Base-by-base conservation (phyloP, 1,140 invertebrate genomes). In the Melitaea cinxia region DNA sequence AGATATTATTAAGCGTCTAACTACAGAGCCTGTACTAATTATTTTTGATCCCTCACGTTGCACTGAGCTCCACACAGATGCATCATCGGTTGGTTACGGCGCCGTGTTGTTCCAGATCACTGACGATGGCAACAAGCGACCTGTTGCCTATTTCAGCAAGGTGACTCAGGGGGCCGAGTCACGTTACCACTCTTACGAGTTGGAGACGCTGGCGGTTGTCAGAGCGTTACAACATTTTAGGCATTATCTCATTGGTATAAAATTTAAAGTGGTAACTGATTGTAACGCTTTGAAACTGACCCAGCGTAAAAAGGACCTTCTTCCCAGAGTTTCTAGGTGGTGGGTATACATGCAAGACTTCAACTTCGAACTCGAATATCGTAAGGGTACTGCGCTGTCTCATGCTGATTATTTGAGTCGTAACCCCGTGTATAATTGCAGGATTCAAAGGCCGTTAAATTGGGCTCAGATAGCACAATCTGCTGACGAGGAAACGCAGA, bases 341-440 rank as follows among this genome's bases (percentile, higher is more conserved):
- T 63, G 66, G 60, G 53, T 68, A 1, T 68, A 63, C 24, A 10
- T 67, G 1, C 65, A 68, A 24, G 66, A 68, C 12, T 62, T 63
- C 24, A 17, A 63, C 14, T 68, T 63, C 17, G 24, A 39, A 6
- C 23, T 70, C 14, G 56, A 60, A 12, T 69, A 69, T 30, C 47
- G 67, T 42, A 70, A 65, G 47, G 62, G 62, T 10, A 6, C 17
- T 2, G 14, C 59, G 6, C 26, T 67, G 49, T n/a, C 23, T 14
- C 64, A 66, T 21, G 64, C 54, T 5, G 69, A 71, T 35, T 71
- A 50, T 55, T 30, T 71, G 12, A 71, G 69, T 56, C 45, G 63
- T 17, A 58, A 71, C 12, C 69, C 69, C 0, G 33, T 47, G 47
- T 52, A 54, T 39, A 33, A 62, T 35, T 24, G 28, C 15, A 10